These are phyloP conservation scores for Acanthornis magna DNA, from an alignment of 2,797 vertebrate genomes.

Conservation along the genomic window DNA sequence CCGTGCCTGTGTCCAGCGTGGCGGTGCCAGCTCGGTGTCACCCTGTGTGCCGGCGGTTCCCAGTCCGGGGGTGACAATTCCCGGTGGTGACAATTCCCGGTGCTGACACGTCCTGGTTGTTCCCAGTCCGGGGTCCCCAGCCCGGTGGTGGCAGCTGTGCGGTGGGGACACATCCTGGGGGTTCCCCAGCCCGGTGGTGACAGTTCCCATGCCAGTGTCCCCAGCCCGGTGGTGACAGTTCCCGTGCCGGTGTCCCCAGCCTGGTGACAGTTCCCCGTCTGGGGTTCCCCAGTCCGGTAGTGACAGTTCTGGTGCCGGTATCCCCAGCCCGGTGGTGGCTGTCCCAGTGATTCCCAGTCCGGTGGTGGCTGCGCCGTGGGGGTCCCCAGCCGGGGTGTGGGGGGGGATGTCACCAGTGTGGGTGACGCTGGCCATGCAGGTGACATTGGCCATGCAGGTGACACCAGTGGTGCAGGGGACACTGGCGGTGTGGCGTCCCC, in stretches of 20 bases:
- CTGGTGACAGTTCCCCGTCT: too few relatives aligned
- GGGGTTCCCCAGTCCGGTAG: too few relatives aligned
- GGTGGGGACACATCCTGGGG: too few relatives aligned
- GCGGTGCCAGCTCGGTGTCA: background rate
- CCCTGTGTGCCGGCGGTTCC: background rate
- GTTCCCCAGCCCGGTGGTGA: background rate
- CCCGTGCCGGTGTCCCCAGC: too few relatives aligned
- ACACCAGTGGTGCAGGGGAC: too few relatives aligned
- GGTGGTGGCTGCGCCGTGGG: background rate
- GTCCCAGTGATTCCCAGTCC: too few relatives aligned
- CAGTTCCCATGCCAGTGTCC: background rate
- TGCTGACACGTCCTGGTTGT: background rate
- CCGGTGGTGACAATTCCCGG: background rate
- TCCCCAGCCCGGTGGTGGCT: too few relatives aligned
- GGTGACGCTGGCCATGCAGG: background rate
- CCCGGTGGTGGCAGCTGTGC: background rate
- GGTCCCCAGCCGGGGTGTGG: background rate
- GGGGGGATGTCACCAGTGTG: background rate
- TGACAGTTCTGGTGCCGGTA: too few relatives aligned
- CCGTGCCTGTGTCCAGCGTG: background rate
- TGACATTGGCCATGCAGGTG: background rate
- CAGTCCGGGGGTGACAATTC: background rate
- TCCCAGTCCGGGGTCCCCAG: background rate
- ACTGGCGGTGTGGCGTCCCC: too few relatives aligned
- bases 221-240: background rate